phyloP scores from a whole-genome alignment of 2,888 invertebrate species.

The Gastrophysa polygoni region DNA sequence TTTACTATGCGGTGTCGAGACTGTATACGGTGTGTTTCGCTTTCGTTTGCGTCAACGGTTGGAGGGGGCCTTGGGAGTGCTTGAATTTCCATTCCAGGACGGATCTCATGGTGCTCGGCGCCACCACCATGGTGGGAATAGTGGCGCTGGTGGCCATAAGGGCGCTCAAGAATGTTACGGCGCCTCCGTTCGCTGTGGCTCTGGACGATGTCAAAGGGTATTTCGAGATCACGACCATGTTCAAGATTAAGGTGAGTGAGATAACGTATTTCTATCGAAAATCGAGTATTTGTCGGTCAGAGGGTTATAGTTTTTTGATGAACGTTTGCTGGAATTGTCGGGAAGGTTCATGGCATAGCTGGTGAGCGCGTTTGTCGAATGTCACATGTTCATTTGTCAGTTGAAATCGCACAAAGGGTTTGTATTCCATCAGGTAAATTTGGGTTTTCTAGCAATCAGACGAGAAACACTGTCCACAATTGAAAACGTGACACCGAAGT shows the following conservation, averaged over 20 bases:
- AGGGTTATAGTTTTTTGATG: no score
- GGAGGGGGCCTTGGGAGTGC: conserved; percentile 84
- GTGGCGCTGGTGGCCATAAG: conserved; percentile 72
- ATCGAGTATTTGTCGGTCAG: no score
- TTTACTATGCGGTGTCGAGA: conserved; percentile 73
- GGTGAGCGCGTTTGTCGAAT: no score
- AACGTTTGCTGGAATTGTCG: no score
- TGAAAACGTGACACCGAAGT: no score
- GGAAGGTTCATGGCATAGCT: no score
- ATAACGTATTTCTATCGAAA: no score
- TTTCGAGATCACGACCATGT: conserved; percentile 86
- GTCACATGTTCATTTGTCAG: no score
- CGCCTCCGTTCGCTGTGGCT: conserved; percentile 80
- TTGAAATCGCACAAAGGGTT: no score
- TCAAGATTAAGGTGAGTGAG: conserved; percentile 80
- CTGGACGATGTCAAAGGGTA: conserved; percentile 78
- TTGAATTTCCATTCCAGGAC: conserved; percentile 74
- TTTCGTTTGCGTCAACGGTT: conserved; percentile 83
- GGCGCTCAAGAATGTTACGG: conserved; percentile 78
- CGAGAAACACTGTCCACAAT: no score
- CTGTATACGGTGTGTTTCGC: conserved; percentile 78
- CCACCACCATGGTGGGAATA: conserved; percentile 70
- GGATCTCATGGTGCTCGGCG: conserved; percentile 62
- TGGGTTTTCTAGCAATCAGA: no score
- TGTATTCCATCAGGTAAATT: no score